Conservation (phyloP, 2,888 invertebrate genomes). For the Nycteola revayana region DNA sequence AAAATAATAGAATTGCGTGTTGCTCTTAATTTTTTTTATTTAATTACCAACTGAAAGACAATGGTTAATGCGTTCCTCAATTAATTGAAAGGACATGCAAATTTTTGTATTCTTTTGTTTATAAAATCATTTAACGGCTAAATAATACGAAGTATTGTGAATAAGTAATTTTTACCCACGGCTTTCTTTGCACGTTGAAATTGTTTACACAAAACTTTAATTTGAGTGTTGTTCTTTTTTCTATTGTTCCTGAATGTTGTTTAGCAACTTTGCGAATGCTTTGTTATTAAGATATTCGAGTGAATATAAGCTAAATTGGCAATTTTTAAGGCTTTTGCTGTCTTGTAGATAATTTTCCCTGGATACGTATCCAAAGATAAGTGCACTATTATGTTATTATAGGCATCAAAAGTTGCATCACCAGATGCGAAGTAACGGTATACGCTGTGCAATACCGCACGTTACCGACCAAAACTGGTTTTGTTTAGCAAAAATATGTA, state of each 20-base stretch:
- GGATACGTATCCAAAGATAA: constrained; percentile 44
- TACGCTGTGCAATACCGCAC: constrained; percentile 63
- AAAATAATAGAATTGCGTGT: constrained; percentile 76
- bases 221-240: constrained; percentile 10
- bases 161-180: constrained; percentile 32
- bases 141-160: constrained; percentile 32
- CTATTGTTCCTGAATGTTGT: background rate
- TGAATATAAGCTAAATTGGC: background rate
- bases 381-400: constrained; percentile 76
- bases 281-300: background rate
- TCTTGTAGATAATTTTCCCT: constrained; percentile 19
- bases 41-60: constrained; percentile 72
- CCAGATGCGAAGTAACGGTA: constrained; percentile 69
- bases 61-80: constrained; percentile 68
- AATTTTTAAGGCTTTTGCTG: constrained; percentile 1
- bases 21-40: constrained; percentile 74
- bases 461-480: constrained; percentile 63
- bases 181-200: constrained; percentile 5
- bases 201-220: constrained; percentile 3
- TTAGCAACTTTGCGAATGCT: background rate
- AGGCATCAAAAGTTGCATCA: constrained; percentile 76
- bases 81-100: constrained; percentile 67
- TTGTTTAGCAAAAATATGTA: constrained; percentile 61
- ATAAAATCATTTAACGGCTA: constrained; percentile 24
- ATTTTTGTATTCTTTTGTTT: constrained; percentile 50